Evolutionary conservation across 2,888 invertebrate species (phyloP), one percentile per base, ranked within the genome.

Genomic region (Pasiphila rectangulata): DNA sequence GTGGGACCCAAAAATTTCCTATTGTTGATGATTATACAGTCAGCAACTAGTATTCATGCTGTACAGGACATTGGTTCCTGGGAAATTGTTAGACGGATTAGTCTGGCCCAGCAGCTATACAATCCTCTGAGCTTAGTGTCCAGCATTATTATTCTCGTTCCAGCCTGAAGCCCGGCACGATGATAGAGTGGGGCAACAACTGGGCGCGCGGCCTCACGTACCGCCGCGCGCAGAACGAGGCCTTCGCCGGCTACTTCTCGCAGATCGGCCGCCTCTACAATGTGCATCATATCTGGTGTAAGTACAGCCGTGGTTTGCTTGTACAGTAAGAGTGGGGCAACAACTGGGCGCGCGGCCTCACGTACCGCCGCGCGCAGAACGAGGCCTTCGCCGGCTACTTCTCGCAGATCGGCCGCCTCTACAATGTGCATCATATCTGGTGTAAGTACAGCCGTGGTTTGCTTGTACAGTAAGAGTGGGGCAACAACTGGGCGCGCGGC

Each of bases 141-240:
- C n/a, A n/a, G n/a, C n/a, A n/a, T n/a, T n/a, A n/a, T n/a, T n/a
- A n/a, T n/a, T n/a, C 40, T 36, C 1, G 9, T 34, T 40, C 4
- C 80, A 95, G 96, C 56, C 89, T 99, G 27, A 98, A 98, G 85
- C 98, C 99, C 0, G 99, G 99, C 37, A 98, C 98, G 0, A 98
- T 99, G 98, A 98, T 99, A 62, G 99, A 99, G 85, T 99, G 99
- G 99, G 99, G 98, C 44, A 99, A 99, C 83, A 98, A 98, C 80
- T 99, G 99, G 98, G 98, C 98, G 0, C 91, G 97, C 65, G 98
- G 98, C 2, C 96, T 98, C 41, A 95, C 95, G 65, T 95, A 94
- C 82, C 92, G 99, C 15, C 93, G 94, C 66, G 93, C 96, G 65
- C 96, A 97, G 74, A 94, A 98, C 71, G 98, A 98, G 78, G 96